Evolutionary conservation across 1,140 invertebrate species (phyloP), one percentile per base, ranked within the genome.

Genomic region (Camponotus vicinus): DNA sequence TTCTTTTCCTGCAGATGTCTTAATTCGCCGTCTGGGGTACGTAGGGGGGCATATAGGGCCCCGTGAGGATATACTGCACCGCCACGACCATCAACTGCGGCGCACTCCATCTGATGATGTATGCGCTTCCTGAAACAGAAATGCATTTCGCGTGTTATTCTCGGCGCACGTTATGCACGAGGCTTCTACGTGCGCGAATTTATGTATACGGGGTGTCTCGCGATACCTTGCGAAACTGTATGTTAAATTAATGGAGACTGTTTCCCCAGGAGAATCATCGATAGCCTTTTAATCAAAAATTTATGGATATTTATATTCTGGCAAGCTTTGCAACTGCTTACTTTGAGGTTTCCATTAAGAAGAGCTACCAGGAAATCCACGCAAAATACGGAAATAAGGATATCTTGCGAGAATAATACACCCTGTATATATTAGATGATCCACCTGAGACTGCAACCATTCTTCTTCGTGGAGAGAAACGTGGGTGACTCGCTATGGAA

Each of bases 21-120:
- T 93, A 95, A 93, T 95, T 95, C 75, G 91, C 93, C 83, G 93
- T 91, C 88, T 95, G 93, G 55, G 93, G 93, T 85, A 95, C 92
- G 70, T 95, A 95, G 70, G 95, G 93, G 66, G 94, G 94, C 92
- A 95, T 94, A 82, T 95, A 95, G 42, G 94, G 94, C 83, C 95
- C 95, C 77, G 94, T 95, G 69, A 95, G 92, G 70, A 95, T 95
- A 85, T 95, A 95, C 86, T 95, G 94, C 64, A 95, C 92, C 70
- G 95, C 95, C 49, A 95, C 95, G 66, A 95, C 92, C 92, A 95
- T 95, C 89, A 95, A 85, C 87, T 95, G 95, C 34, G 95, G 95
- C 79, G 95, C 94, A 90, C 93, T 95, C 95, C 94, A 95, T 90
- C 94, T 94, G 89, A 95, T 94, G 88, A 95, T 95, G 89, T 95